These are phyloP conservation scores for Tenrec ecaudatus DNA, from an alignment of 2,113 vertebrate species.

Conservation along the genomic window DNA sequence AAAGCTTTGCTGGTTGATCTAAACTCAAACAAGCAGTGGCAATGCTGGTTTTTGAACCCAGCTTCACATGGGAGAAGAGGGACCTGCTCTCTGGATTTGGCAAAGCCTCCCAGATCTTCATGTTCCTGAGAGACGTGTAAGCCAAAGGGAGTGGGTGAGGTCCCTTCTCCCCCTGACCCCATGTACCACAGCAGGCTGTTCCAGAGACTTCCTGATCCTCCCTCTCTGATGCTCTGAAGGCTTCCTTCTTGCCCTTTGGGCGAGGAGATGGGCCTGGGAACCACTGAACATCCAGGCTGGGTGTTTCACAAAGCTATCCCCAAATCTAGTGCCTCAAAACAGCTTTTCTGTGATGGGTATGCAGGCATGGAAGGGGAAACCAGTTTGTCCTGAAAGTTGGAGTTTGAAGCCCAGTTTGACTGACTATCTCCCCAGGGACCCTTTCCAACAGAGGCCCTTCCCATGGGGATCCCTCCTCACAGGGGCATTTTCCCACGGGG, in stretches of 20 bases:
- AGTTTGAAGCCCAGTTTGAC: not conserved
- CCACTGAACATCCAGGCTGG: not conserved
- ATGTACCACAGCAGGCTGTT: not conserved
- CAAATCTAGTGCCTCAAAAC: not conserved
- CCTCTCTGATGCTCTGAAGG: not conserved
- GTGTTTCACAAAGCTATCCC: not conserved
- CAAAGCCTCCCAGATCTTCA: not conserved
- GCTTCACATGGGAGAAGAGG: not conserved
- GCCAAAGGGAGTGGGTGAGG: not conserved
- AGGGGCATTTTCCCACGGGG: not conserved
- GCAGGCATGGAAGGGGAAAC: not conserved
- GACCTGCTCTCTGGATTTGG: not conserved
- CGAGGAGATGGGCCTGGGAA: not conserved
- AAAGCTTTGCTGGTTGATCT: not conserved
- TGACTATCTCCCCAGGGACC: not conserved
- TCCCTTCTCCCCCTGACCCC: not conserved
- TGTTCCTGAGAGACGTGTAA: not conserved
- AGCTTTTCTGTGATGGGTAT: not conserved
- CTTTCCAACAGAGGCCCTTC: not conserved
- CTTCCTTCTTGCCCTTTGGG: not conserved
- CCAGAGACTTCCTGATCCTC: not conserved
- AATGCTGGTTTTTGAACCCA: not conserved
- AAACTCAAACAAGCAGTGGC: not conserved
- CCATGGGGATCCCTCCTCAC: not conserved
- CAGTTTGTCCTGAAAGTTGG: not conserved